Conservation (phyloP, 2,888 invertebrate genomes). For the Eupithecia dodoneata region DNA sequence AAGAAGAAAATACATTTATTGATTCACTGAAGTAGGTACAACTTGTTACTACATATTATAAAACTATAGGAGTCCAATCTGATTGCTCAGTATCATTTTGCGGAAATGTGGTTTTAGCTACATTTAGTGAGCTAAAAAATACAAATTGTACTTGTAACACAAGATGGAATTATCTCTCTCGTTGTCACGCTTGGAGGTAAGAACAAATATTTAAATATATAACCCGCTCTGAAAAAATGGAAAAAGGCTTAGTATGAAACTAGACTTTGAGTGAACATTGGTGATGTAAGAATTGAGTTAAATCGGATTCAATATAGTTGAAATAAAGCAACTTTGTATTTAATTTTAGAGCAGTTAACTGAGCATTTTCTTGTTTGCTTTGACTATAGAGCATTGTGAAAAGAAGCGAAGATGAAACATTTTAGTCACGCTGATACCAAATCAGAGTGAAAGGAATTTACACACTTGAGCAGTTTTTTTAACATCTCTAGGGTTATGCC, state of each 20-base stretch:
- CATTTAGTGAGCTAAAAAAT: not conserved
- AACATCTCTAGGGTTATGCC: not conserved
- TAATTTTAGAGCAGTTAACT: not conserved
- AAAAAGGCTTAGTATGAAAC: not conserved
- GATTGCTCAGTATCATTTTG: too few species aligned
- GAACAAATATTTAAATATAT: not conserved
- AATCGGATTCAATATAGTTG: not conserved
- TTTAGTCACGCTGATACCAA: not conserved
- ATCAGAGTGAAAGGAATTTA: not conserved
- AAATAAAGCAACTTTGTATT: not conserved
- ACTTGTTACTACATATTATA: too few species aligned
- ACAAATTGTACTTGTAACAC: not conserved
- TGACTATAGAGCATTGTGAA: not conserved
- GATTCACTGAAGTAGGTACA: too few species aligned
- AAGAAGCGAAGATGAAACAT: not conserved
- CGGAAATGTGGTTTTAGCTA: not conserved
- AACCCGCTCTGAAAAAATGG: not conserved
- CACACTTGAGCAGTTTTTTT: not conserved
- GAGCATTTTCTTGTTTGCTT: not conserved
- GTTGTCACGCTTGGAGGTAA: not conserved
- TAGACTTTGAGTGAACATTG: not conserved
- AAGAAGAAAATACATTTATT: too few species aligned
- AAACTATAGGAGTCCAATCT: not conserved
- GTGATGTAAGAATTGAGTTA: not conserved
- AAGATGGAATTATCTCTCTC: not conserved